phyloP scores from a whole-genome alignment of 2,888 invertebrate genomes.

The Leuctra nigra region DNA sequence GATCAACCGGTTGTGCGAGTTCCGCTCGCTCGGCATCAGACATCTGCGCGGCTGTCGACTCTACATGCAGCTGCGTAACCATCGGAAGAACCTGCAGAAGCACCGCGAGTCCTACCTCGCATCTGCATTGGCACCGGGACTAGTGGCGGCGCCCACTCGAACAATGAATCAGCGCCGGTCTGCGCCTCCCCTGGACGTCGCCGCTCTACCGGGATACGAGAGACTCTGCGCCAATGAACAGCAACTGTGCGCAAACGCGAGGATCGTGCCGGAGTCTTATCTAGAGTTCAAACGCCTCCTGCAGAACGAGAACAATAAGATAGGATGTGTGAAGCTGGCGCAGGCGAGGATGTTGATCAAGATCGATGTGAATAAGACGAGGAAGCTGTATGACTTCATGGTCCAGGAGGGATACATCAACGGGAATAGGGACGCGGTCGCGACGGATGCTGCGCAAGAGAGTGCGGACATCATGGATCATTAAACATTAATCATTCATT shows the following conservation, averaged over 20 bases:
- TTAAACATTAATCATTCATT: too few relatives aligned
- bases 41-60: conserved; percentile 55
- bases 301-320: conserved; percentile 67
- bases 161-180: conserved; percentile 29
- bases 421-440: conserved; percentile 20
- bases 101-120: conserved; percentile 41
- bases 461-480: too few relatives aligned
- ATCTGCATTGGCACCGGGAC: conserved; percentile 27
- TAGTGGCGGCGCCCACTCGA: background rate
- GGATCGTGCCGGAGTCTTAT: conserved; percentile 71
- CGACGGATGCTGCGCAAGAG: background rate
- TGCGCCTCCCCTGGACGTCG: conserved; percentile 54
- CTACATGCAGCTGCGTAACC: conserved; percentile 57
- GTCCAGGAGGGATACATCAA: conserved; percentile 63
- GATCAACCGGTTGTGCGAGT: conserved; percentile 36
- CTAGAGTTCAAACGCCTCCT: conserved; percentile 69
- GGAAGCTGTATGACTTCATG: conserved; percentile 77
- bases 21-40: conserved; percentile 61
- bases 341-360: conserved; percentile 79
- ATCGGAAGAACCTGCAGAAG: conserved; percentile 50
- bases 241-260: conserved; percentile 65
- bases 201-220: conserved; percentile 71
- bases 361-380: conserved; percentile 79
- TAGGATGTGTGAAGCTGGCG: conserved; percentile 65
- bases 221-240: conserved; percentile 63